phyloP scores from a whole-genome alignment of 2,797 vertebrate species.

The Coccyzus lansbergi region DNA sequence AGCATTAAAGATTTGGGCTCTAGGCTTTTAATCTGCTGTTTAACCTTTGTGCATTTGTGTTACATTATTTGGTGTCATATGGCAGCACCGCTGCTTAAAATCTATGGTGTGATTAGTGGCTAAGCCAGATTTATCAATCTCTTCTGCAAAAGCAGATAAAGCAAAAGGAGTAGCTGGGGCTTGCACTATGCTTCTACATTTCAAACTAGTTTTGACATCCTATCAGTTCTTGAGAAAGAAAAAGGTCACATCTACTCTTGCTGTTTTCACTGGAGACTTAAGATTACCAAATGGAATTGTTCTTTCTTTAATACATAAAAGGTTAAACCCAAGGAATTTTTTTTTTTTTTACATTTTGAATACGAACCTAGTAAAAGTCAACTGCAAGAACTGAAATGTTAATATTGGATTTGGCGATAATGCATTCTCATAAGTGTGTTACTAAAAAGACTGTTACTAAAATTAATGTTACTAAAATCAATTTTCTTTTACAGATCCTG shows the following conservation, averaged over 20 bases:
- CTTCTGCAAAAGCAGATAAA: constrained; percentile 70
- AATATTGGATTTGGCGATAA: constrained; percentile 51
- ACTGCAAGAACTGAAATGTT: constrained; percentile 72
- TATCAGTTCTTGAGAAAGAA: constrained; percentile 73
- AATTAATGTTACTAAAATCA: constrained; percentile 62
- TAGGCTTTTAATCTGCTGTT: constrained; percentile 79
- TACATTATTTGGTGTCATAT: constrained; percentile 71
- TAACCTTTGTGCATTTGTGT: constrained; percentile 78
- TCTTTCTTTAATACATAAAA: constrained; percentile 76
- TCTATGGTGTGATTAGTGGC: constrained; percentile 62
- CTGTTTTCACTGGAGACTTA: constrained; percentile 76
- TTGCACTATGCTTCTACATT: constrained; percentile 67
- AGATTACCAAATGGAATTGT: constrained; percentile 74
- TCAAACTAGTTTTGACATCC: constrained; percentile 73
- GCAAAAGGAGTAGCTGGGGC: constrained; percentile 64
- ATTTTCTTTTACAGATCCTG: constrained; percentile 88
- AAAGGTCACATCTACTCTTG: constrained; percentile 76
- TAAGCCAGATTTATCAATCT: constrained; percentile 71
- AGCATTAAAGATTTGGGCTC: constrained; percentile 71
- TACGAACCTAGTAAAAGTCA: constrained; percentile 78
- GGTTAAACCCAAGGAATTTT: constrained; percentile 78
- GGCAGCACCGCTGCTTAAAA: constrained; percentile 71
- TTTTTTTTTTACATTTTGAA: constrained; percentile 79
- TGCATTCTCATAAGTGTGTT: constrained; percentile 9
- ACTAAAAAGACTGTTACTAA: constrained; percentile 68